Conservation (phyloP, 2,797 vertebrate species). For the Chromobotia macracanthus region DNA sequence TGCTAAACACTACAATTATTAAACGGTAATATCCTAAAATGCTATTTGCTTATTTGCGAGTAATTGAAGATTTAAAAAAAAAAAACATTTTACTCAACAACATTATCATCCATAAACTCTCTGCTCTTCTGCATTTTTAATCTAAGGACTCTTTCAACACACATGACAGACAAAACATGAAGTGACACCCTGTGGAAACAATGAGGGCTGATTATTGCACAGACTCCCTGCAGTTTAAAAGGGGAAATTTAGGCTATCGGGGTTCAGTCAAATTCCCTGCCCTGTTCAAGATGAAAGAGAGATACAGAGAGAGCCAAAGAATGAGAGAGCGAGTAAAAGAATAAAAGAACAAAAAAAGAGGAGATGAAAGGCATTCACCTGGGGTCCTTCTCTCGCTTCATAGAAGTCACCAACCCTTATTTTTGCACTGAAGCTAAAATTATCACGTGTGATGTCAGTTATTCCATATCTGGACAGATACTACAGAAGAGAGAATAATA, state of each 20-base stretch:
- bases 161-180: conserved; percentile 54
- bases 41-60: background rate
- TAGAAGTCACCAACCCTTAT: conserved; percentile 99
- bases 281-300: conserved; percentile 56
- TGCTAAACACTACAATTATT: background rate
- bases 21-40: background rate
- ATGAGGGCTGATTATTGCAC: conserved; percentile 78
- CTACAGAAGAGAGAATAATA: conserved; percentile 95
- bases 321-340: conserved; percentile 35
- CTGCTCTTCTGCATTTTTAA: conserved; percentile 21
- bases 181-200: conserved; percentile 78
- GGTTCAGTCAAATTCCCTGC: conserved; percentile 56
- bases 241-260: conserved; percentile 52
- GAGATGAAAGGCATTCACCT: conserved; percentile 92
- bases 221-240: conserved; percentile 71
- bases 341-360: conserved; percentile 59
- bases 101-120: background rate
- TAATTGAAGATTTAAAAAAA: too few species aligned
- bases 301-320: conserved; percentile 56
- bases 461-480: conserved; percentile 99
- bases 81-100: too few species aligned
- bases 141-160: conserved; percentile 21
- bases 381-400: conserved; percentile 99
- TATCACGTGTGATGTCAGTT: conserved; percentile 98
- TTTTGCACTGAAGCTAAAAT: conserved; percentile 99